Evolutionary conservation across 1,140 invertebrate species (phyloP).

Genomic region (Hesperophylax magnus): DNA sequence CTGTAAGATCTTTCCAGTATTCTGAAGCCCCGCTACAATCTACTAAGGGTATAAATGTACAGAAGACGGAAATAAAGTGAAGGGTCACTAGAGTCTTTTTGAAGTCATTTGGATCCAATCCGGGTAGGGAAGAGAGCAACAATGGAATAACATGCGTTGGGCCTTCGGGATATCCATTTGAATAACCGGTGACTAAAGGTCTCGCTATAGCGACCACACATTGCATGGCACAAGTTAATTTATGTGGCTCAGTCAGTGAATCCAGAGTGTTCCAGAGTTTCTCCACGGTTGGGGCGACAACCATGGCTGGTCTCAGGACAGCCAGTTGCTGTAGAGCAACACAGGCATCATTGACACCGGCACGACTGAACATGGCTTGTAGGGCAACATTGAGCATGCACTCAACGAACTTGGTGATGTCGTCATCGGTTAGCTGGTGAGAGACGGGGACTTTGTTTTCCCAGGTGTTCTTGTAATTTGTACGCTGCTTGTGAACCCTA

Average conservation of each 20-base stretch:
- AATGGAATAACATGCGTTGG: slow-evolving; percentile 86
- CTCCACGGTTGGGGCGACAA: slow-evolving; percentile 88
- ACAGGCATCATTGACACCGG: slow-evolving; percentile 76
- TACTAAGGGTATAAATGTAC: slow-evolving; percentile 83
- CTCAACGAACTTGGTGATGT: slow-evolving; percentile 89
- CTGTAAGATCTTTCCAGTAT: slow-evolving; percentile 78
- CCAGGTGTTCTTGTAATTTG: slow-evolving; percentile 74
- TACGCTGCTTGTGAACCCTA: slow-evolving; percentile 66
- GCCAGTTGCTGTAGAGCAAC: slow-evolving; percentile 83
- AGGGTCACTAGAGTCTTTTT: slow-evolving; percentile 87
- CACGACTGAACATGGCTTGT: slow-evolving; percentile 84
- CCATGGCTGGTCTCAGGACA: slow-evolving; percentile 83
- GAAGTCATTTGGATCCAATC: slow-evolving; percentile 93
- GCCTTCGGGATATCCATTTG: slow-evolving; percentile 80
- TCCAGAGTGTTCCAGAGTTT: slow-evolving; percentile 84
- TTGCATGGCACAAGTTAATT: slow-evolving; percentile 85
- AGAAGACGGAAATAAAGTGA: slow-evolving; percentile 84
- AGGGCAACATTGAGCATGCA: slow-evolving; percentile 78
- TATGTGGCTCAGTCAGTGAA: slow-evolving; percentile 89
- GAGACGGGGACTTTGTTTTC: slow-evolving; percentile 76
- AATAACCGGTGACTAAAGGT: slow-evolving; percentile 77
- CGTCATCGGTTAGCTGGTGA: slow-evolving; percentile 82
- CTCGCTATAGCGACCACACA: slow-evolving; percentile 81
- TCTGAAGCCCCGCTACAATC: slow-evolving; percentile 85
- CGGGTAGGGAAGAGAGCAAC: slow-evolving; percentile 84